Evolutionary conservation across 2,888 invertebrate species (phyloP).

Genomic region (Barypeithes pellucidus): DNA sequence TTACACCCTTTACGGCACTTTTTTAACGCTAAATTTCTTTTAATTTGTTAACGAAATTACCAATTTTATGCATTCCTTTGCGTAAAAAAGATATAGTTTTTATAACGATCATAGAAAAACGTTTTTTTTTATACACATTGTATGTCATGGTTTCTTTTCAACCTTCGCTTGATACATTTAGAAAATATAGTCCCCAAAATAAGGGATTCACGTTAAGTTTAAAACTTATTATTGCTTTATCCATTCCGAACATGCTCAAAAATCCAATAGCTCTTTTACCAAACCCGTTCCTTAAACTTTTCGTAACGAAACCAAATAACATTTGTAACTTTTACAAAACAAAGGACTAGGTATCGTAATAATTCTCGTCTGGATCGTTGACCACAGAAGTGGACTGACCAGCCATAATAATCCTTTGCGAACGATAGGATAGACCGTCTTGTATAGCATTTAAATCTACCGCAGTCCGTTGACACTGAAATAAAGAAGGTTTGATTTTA

Average conservation of each 20-base stretch:
- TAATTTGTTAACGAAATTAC: no score
- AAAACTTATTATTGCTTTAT: not conserved
- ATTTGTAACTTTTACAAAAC: constrained; percentile 5
- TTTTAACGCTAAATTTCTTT: no score
- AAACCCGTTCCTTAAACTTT: not conserved
- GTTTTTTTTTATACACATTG: no score
- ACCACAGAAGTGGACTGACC: constrained; percentile 24
- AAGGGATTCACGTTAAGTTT: not conserved
- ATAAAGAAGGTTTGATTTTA: not conserved
- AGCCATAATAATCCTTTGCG: constrained; percentile 14
- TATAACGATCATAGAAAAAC: no score
- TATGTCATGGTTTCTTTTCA: no score
- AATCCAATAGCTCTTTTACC: not conserved
- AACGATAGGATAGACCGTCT: constrained; percentile 13
- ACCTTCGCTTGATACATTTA: no score
- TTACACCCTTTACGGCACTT: no score
- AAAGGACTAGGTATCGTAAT: constrained; percentile 16
- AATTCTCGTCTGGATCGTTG: constrained; percentile 17
- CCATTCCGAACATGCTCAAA: not conserved
- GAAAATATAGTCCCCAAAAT: no score
- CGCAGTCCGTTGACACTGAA: constrained; percentile 9
- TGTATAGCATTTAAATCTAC: not conserved
- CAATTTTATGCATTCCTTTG: no score
- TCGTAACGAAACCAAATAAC: not conserved
- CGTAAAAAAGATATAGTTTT: no score